Conservation (phyloP, 2,113 vertebrate species). For the Brachyhypopomus gauderio region DNA sequence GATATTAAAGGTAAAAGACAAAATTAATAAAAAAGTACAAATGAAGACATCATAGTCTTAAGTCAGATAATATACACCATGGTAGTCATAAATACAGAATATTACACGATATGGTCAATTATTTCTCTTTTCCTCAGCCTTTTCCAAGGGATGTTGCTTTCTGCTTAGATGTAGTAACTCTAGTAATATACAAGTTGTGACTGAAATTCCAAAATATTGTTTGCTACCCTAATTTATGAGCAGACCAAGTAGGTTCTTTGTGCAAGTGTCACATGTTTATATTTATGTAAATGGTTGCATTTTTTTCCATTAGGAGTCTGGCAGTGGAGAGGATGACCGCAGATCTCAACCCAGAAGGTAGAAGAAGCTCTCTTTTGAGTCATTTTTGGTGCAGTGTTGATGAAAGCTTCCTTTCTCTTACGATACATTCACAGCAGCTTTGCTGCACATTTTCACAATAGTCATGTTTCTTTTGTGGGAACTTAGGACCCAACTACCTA, state of each 20-base stretch:
- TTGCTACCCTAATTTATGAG: neutral
- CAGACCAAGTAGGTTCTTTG: neutral
- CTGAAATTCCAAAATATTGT: neutral
- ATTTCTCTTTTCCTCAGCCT: neutral
- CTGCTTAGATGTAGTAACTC: neutral
- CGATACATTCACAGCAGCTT: neutral
- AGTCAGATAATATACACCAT: too few relatives aligned
- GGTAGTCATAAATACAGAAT: neutral
- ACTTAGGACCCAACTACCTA: neutral
- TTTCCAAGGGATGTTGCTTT: neutral
- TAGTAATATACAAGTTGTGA: neutral
- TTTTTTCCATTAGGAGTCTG: slow-evolving; percentile 83
- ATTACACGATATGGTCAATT: too few relatives aligned
- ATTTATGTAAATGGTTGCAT: slow-evolving; percentile 25
- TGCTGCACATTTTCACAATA: neutral
- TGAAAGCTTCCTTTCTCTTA: neutral
- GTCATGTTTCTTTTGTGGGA: neutral
- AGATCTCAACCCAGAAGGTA: slow-evolving; percentile 95
- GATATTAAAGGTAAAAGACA: neutral
- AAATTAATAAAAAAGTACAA: neutral
- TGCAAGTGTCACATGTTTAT: slow-evolving; percentile 3
- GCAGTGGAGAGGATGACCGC: slow-evolving; percentile 95
- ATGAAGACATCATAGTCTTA: neutral
- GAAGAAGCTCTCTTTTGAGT: slow-evolving; percentile 35
- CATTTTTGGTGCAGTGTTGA: neutral